A percentile compares a stretch with the other conserved stretches of the same genome.
These are phyloP conservation scores for Macquaria australasica DNA, from an alignment of 2,113 vertebrate genomes.

Conservation along the genomic window DNA sequence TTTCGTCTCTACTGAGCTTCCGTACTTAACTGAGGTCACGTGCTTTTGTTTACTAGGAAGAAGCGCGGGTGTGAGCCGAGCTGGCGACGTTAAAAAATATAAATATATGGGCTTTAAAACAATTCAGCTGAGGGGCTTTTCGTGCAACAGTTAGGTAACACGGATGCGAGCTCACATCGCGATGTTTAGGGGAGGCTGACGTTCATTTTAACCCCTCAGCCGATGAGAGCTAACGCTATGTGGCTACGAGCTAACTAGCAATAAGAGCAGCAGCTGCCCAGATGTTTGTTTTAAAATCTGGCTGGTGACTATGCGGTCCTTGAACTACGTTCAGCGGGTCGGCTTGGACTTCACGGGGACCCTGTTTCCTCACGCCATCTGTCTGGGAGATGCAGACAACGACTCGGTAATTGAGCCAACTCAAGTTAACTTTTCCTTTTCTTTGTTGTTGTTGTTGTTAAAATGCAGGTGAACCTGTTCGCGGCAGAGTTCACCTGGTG, in stretches of 20 bases:
- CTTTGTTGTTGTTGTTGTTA: too few relatives aligned
- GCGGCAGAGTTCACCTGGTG: background rate
- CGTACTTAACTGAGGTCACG: slow-evolving; percentile 59
- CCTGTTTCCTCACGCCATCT: slow-evolving; percentile 93
- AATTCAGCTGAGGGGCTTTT: accelerated
- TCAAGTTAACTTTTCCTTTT: too few relatives aligned
- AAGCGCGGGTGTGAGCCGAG: background rate
- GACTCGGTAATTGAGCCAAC: slow-evolving; percentile 84
- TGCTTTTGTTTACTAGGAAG: slow-evolving; percentile 70
- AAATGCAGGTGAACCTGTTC: background rate
- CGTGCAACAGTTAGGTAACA: background rate
- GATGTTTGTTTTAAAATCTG: background rate
- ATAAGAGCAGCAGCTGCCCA: background rate
- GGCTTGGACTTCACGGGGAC: slow-evolving; percentile 93
- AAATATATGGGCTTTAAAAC: background rate
- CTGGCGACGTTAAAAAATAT: background rate
- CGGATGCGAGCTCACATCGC: accelerated
- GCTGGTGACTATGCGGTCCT: slow-evolving; percentile 85
- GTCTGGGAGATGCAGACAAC: slow-evolving; percentile 95
- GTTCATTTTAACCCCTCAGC: background rate
- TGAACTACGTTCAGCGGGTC: slow-evolving; percentile 93
- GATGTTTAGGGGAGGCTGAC: background rate
- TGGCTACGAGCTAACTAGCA: too few relatives aligned
- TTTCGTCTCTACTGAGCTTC: slow-evolving; percentile 20
- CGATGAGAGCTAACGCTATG: background rate